A percentile compares a stretch with the other conserved stretches of the same genome.
phyloP scores from a whole-genome alignment of 2,113 vertebrate species.

The Ptilonorhynchus violaceus region DNA sequence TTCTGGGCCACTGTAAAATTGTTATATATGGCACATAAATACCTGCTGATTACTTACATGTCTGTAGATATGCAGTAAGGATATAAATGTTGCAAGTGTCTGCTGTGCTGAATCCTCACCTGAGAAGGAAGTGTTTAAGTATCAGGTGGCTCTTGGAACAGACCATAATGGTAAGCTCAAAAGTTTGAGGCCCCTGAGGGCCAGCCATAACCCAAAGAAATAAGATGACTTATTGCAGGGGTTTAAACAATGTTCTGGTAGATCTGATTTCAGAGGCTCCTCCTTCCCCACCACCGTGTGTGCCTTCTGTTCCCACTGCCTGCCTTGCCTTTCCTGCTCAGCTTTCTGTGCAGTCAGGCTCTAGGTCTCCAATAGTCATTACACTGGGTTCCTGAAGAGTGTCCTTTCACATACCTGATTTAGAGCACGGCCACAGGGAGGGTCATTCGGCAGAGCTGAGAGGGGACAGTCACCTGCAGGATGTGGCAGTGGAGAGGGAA shows the following conservation, averaged over 20 bases:
- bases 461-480: background rate
- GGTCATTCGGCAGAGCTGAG: background rate
- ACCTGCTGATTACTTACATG: background rate
- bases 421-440: background rate
- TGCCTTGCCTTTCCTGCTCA: background rate
- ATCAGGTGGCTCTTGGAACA: background rate
- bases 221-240: background rate
- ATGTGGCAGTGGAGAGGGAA: fast-evolving
- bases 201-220: background rate
- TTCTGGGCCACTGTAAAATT: background rate
- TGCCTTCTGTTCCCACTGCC: background rate
- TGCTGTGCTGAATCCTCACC: background rate
- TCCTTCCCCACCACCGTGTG: background rate
- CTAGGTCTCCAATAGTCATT: background rate
- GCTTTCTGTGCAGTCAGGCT: background rate
- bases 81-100: background rate
- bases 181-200: background rate
- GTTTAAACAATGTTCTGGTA: background rate
- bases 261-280: background rate
- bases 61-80: background rate
- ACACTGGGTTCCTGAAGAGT: background rate
- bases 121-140: background rate
- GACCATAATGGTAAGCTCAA: background rate
- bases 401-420: background rate
- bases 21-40: background rate